Conservation (phyloP, 2,113 vertebrate genomes). For the Canis aureus region DNA sequence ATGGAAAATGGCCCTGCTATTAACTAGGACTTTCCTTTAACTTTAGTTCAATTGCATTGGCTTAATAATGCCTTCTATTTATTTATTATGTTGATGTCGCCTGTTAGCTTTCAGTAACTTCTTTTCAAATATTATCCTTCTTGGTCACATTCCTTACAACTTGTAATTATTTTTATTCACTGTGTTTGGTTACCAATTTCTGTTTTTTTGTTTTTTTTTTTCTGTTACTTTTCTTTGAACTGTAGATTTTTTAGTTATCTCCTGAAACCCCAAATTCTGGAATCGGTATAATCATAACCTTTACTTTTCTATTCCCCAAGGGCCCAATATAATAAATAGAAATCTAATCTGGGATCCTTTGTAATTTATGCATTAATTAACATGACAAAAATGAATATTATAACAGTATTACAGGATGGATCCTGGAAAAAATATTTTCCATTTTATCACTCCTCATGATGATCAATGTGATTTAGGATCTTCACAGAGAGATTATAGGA, state of each 20-base stretch:
- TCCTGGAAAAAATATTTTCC: not conserved
- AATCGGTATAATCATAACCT: not conserved
- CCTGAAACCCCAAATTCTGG: not conserved
- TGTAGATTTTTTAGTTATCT: not conserved
- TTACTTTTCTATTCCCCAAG: not conserved
- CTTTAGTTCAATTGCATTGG: not conserved
- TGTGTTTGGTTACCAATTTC: not conserved
- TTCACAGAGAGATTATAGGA: not conserved
- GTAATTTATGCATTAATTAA: not conserved
- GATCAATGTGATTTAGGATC: not conserved
- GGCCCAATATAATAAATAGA: not conserved
- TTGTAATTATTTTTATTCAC: not conserved
- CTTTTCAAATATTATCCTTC: not conserved
- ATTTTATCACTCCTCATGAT: not conserved
- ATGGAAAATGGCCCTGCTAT: no score
- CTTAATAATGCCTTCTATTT: not conserved
- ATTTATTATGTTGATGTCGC: not conserved
- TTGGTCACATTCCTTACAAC: not conserved
- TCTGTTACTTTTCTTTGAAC: not conserved
- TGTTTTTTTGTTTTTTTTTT: fast-evolving
- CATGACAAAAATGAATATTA: not conserved
- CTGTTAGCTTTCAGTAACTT: not conserved
- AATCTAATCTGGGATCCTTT: not conserved
- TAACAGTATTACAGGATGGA: not conserved
- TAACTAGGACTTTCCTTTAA: not conserved